phyloP scores from a whole-genome alignment of 2,888 invertebrate species.

The Chloromyia formosa region DNA sequence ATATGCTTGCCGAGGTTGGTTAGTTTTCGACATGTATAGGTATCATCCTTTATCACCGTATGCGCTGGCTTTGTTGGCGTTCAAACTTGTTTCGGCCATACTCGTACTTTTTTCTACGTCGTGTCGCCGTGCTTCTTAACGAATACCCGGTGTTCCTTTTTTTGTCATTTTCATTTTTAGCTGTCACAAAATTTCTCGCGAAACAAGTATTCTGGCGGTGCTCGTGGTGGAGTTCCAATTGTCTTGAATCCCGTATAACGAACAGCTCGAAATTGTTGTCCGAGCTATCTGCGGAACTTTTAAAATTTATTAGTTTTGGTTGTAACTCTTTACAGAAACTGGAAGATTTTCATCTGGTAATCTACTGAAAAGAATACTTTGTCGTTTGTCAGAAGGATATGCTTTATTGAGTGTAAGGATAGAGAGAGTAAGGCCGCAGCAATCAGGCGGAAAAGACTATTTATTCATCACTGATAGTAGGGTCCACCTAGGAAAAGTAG shows the following conservation, averaged over 20 bases:
- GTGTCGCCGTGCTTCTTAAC: neutral
- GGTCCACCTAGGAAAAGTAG: no score
- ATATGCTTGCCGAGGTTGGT: conserved; percentile 17
- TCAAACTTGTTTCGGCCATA: no score
- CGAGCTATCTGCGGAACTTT: conserved; percentile 30
- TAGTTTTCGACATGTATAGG: no score
- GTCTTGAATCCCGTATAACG: conserved; percentile 32
- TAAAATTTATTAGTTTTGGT: conserved; percentile 47
- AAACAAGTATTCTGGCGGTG: neutral
- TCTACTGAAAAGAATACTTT: no score
- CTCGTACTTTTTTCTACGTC: neutral
- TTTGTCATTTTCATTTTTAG: neutral
- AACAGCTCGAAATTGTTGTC: conserved; percentile 10
- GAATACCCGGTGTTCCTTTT: neutral
- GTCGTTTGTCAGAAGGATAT: no score
- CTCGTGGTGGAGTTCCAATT: conserved; percentile 45
- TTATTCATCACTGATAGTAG: no score
- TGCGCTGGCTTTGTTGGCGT: no score
- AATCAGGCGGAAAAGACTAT: no score
- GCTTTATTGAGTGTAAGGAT: no score
- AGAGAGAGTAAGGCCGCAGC: no score
- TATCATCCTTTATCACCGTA: conserved; percentile 32
- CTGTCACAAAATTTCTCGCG: neutral
- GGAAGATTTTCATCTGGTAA: no score
- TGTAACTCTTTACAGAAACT: no score